Conservation (phyloP, 2,113 vertebrate genomes). For the Meriones unguiculatus region DNA sequence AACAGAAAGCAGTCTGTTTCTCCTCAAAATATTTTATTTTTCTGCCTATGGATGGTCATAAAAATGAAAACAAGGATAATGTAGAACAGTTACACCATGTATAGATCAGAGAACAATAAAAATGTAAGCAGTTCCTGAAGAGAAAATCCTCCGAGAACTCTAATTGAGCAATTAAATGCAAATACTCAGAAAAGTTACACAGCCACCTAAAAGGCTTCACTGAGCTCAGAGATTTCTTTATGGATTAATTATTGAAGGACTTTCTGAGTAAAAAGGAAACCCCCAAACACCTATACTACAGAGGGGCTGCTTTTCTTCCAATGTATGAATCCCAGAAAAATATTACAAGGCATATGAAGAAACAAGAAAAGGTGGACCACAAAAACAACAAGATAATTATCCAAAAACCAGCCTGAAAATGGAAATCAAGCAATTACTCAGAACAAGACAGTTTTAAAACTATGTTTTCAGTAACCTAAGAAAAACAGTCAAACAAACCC, state of each 20-base stretch:
- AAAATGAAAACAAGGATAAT: background rate
- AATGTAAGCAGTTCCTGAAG: background rate
- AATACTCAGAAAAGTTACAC: background rate
- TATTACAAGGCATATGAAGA: background rate
- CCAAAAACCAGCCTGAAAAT: background rate
- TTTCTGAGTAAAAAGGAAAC: background rate
- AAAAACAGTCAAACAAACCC: background rate
- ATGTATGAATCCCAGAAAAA: background rate
- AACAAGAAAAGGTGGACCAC: background rate
- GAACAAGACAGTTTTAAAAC: background rate
- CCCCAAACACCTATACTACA: background rate
- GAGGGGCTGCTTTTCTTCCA: background rate
- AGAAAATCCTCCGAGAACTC: background rate
- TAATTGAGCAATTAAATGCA: background rate
- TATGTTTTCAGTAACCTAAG: background rate
- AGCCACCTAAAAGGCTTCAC: background rate
- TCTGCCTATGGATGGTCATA: no score
- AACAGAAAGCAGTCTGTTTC: background rate
- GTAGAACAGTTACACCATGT: background rate
- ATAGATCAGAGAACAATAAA: background rate
- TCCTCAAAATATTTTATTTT: background rate
- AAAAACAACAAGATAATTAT: background rate
- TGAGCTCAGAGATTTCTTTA: background rate
- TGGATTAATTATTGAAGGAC: background rate
- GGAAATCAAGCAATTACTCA: background rate